Base-by-base conservation (phyloP, 1,140 invertebrate genomes). In the Pseudomyrmex gracilis region DNA sequence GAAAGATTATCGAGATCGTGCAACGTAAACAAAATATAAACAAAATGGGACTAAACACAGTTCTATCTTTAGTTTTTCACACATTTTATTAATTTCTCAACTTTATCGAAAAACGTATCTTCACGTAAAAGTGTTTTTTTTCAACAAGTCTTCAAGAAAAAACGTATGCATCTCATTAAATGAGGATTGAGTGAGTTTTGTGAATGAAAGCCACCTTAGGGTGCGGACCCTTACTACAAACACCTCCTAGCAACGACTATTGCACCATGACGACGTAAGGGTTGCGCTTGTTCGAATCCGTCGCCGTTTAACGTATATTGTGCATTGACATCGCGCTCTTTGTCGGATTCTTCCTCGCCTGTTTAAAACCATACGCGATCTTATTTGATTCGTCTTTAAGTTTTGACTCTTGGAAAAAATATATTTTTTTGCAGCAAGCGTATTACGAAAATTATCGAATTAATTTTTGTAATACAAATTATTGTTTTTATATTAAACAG, bases 241-340 rank as follows among this genome's bases (percentile, higher is more conserved):
- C 90, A 91, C 67, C 71, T 77, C 92, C 87, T 93, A 92, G 92
- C 92, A 93, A 93, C 92, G 85, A 84, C 64, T 84, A 66, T 92
- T 89, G 87, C 88, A 71, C 82, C 84, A 89, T 84, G 74, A 77
- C 68, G 63, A 53, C 17, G 66, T 61, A 73, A 84, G 51, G 71
- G 17, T 60, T 77, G 34, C 1, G 63, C 22, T 70, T 24, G 66
- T 58, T 70, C 74, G 74, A 57, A 78, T 68, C 45, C 55, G 43
- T 68, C 64, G 12, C n/a, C 13, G 13, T 70, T 57, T 49, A 12
- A n/a, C 3, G 1, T 7, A 34, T 43, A 17, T 57, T 57, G 55
- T 2, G 17, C 10, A 10, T 58, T 47, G 34, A 68, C 22, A 53
- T 53, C 12, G 49, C 8, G 15, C 20, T 34, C 20, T 34, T 7